Conservation (phyloP, 2,888 invertebrate species). For the Cremastobaeus sp. region DNA sequence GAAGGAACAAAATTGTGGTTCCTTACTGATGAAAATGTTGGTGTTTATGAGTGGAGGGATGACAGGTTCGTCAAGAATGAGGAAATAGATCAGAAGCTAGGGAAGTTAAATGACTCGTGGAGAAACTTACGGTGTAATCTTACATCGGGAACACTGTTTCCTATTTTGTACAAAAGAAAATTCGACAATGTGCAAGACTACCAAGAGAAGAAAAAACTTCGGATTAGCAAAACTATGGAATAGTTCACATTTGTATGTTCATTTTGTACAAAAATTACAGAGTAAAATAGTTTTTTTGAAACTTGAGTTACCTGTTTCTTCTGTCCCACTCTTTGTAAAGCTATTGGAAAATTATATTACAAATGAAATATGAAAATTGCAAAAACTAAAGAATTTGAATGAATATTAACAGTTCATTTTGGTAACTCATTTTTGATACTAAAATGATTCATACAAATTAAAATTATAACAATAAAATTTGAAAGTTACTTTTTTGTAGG, state of each 20-base stretch:
- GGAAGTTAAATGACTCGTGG: constrained; percentile 69
- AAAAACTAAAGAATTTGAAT: no score
- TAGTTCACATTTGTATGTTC: no score
- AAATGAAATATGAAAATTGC: no score
- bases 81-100: constrained; percentile 63
- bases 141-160: constrained; percentile 67
- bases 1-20: constrained; percentile 75
- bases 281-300: constrained; percentile 1
- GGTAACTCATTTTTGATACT: no score
- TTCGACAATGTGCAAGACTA: constrained; percentile 90
- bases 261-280: no score
- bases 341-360: no score
- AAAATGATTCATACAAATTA: no score
- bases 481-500: no score
- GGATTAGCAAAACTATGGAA: constrained; percentile 80
- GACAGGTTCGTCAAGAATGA: constrained; percentile 69
- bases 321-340: no score
- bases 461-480: no score
- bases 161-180: constrained; percentile 85
- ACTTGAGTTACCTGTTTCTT: no score
- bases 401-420: no score
- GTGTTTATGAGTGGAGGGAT: constrained; percentile 75
- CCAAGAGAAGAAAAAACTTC: constrained; percentile 85
- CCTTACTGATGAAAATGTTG: constrained; percentile 73
- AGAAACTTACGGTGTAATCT: constrained; percentile 63